Percentiles rank a stretch among this genome's conserved stretches.
These are phyloP conservation scores for Ondatra zibethicus DNA, from an alignment of 2,113 vertebrate genomes.

Conservation along the genomic window DNA sequence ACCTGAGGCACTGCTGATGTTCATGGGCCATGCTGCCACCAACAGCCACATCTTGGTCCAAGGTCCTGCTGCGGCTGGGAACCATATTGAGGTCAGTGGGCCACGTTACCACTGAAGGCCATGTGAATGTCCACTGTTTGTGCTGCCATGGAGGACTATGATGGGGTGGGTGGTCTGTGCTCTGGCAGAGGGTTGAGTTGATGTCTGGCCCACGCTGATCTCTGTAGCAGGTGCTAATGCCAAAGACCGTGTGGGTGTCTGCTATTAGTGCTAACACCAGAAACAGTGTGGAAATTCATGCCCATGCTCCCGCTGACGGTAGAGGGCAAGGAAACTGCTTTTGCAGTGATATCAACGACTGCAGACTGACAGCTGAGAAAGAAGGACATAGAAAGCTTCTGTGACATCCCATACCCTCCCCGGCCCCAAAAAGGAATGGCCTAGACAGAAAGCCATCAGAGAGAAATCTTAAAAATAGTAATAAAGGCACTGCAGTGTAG, in stretches of 20 bases:
- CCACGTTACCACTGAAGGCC: not conserved
- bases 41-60: too few relatives aligned
- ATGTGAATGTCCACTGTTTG: not conserved
- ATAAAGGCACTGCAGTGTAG: not conserved
- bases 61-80: not conserved
- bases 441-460: not conserved
- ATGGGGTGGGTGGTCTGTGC: too few relatives aligned
- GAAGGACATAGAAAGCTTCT: not conserved
- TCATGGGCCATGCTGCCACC: too few relatives aligned
- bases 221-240: too few relatives aligned
- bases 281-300: too few relatives aligned
- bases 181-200: too few relatives aligned
- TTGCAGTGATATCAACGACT: not conserved
- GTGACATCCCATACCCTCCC: not conserved
- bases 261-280: too few relatives aligned
- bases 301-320: not conserved
- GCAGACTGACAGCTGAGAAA: not conserved
- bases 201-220: too few relatives aligned
- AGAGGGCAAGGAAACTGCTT: not conserved
- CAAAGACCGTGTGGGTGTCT: too few relatives aligned
- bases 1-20: not conserved
- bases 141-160: too few relatives aligned
- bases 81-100: not conserved
- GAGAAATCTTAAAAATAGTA: not conserved
- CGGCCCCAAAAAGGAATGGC: not conserved